These are phyloP conservation scores for Lophotis ruficrista DNA, from an alignment of 2,113 vertebrate genomes.

Conservation along the genomic window DNA sequence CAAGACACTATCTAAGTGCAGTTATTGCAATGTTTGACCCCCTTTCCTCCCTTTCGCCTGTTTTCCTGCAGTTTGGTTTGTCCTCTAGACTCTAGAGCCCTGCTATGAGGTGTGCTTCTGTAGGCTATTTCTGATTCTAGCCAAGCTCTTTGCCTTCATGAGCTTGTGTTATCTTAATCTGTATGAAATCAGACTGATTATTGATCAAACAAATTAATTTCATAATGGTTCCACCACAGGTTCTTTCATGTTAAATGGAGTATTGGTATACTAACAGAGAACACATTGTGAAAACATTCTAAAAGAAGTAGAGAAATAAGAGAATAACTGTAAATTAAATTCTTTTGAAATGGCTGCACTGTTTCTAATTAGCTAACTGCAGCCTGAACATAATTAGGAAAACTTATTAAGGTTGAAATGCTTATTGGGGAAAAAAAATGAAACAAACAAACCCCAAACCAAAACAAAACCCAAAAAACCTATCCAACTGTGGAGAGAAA, in stretches of 20 bases:
- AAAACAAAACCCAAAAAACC: not conserved
- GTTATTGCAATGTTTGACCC: not conserved
- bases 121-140: not conserved
- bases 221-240: not conserved
- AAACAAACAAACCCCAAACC: not conserved
- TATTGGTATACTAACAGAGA: not conserved
- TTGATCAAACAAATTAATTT: not conserved
- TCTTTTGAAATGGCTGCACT: not conserved
- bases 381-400: not conserved
- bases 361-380: slow-evolving; percentile 23
- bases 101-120: not conserved
- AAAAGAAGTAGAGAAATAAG: not conserved
- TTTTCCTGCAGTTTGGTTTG: not conserved
- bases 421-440: not conserved
- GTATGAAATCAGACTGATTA: not conserved
- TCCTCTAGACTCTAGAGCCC: not conserved
- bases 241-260: not conserved
- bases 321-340: not conserved
- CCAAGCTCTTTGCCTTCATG: not conserved
- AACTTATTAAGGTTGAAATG: not conserved
- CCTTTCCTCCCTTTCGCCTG: not conserved
- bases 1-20: not conserved
- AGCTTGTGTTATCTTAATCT: not conserved
- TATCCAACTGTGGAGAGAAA: not conserved
- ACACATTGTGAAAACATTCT: not conserved